Conservation (phyloP, 2,888 invertebrate genomes). For the Griposia aprilina region DNA sequence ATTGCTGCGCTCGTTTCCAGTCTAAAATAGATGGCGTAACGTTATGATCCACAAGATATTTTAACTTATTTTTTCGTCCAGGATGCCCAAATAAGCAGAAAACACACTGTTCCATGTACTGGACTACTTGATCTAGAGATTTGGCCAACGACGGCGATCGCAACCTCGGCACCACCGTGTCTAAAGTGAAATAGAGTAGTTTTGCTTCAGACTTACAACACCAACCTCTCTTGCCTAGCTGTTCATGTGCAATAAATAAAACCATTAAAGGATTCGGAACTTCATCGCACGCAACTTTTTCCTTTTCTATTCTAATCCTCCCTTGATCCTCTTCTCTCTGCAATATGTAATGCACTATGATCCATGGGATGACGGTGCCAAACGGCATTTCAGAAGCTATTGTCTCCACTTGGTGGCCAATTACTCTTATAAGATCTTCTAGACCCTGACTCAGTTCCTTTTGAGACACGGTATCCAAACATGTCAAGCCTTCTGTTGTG, state of each 20-base stretch:
- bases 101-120: conserved; percentile 95
- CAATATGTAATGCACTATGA: conserved; percentile 95
- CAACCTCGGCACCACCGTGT: conserved; percentile 93
- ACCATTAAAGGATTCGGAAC: conserved; percentile 94
- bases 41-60: conserved; percentile 94
- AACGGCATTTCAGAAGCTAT: conserved; percentile 92
- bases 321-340: conserved; percentile 93
- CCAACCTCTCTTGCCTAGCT: conserved; percentile 94
- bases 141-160: conserved; percentile 92
- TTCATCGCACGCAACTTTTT: conserved; percentile 88
- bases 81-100: conserved; percentile 97
- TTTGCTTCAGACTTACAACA: conserved; percentile 95
- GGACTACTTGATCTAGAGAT: conserved; percentile 92
- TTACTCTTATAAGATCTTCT: conserved; percentile 93
- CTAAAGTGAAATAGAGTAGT: conserved; percentile 94
- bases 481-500: conserved; percentile 84
- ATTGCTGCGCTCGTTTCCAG: conserved; percentile 93
- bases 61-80: conserved; percentile 91
- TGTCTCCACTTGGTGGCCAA: conserved; percentile 95
- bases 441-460: conserved; percentile 92
- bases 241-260: conserved; percentile 96
- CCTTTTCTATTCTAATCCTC: conserved; percentile 88
- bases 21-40: conserved; percentile 92
- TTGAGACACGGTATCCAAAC: conserved; percentile 89
- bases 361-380: conserved; percentile 95